Conservation (phyloP, 2,888 invertebrate genomes). For the Unio pictorum region DNA sequence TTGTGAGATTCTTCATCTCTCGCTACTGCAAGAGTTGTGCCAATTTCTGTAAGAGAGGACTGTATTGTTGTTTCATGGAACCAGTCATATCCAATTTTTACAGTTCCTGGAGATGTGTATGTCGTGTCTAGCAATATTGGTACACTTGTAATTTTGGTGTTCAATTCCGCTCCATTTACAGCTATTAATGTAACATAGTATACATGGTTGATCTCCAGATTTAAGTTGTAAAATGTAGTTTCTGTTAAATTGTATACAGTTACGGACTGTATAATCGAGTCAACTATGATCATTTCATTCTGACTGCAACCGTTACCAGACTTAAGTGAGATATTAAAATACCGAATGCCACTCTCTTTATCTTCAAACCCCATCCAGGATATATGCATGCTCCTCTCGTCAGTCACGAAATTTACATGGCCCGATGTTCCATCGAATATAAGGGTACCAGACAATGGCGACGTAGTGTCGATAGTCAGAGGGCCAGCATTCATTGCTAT, state of each 20-base stretch:
- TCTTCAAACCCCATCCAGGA: slow-evolving; percentile 21
- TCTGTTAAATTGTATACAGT: slow-evolving; percentile 11
- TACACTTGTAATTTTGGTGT: slow-evolving; percentile 7
- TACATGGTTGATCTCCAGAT: slow-evolving; percentile 13
- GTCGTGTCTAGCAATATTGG: slow-evolving; percentile 30
- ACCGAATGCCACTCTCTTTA: slow-evolving; percentile 17
- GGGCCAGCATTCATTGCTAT: slow-evolving; percentile 18
- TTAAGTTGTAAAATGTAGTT: slow-evolving; percentile 35
- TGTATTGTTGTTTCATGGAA: slow-evolving; percentile 21
- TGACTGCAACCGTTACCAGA: background rate
- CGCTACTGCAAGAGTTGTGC: slow-evolving; percentile 30
- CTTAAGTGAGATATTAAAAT: slow-evolving; percentile 8
- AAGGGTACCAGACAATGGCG: slow-evolving; percentile 25
- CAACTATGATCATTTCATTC: no score
- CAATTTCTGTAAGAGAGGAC: slow-evolving; percentile 16
- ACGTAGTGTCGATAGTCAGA: slow-evolving; percentile 38
- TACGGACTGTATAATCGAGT: background rate
- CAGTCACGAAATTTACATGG: slow-evolving; percentile 4
- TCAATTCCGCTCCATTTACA: slow-evolving; percentile 30
- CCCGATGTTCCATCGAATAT: background rate
- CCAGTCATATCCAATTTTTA: slow-evolving; percentile 37
- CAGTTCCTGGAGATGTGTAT: slow-evolving; percentile 27
- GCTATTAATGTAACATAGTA: slow-evolving; percentile 32
- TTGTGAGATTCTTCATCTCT: slow-evolving; percentile 14
- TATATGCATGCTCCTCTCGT: slow-evolving; percentile 9